Percentiles rank a stretch among this genome's conserved stretches.
Evolutionary conservation across 1,140 invertebrate species (phyloP).

Genomic region (Oedothorax gibbosus): DNA sequence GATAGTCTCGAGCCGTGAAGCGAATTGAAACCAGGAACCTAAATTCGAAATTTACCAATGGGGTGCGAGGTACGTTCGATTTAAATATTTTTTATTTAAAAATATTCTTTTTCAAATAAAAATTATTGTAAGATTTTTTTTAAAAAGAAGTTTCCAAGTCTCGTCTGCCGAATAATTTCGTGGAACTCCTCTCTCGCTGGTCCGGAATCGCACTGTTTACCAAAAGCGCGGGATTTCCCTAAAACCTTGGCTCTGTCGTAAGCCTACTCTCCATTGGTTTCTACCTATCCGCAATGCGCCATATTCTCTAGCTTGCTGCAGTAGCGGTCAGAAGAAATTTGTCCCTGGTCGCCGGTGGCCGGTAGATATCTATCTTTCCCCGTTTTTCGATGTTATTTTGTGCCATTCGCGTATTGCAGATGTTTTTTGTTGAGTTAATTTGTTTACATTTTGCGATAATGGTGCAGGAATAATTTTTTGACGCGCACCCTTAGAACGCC

Average conservation of each 20-base stretch:
- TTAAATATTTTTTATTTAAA: neutral
- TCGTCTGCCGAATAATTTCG: constrained; percentile 2
- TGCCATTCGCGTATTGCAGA: neutral
- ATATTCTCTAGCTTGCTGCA: constrained; percentile 57
- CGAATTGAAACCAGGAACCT: constrained; percentile 55
- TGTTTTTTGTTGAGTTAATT: neutral
- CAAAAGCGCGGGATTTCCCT: constrained; percentile 56
- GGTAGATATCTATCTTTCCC: constrained; percentile 49
- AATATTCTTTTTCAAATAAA: constrained; percentile 1
- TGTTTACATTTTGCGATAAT: constrained; percentile 1
- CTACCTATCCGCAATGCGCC: constrained; percentile 61
- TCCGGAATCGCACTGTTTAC: constrained; percentile 52
- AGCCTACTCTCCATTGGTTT: constrained; percentile 59
- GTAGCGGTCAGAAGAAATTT: constrained; percentile 56
- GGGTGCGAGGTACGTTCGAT: constrained; percentile 4
- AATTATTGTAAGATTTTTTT: too few species aligned
- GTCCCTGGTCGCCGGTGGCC: constrained; percentile 40
- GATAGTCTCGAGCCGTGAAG: constrained; percentile 9
- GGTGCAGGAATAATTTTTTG: neutral
- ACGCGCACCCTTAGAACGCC: too few species aligned
- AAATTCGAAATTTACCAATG: constrained; percentile 57
- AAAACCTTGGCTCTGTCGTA: constrained; percentile 28
- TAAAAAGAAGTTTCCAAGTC: neutral
- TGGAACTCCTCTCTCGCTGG: neutral
- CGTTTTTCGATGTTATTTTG: neutral